Evolutionary conservation across 2,797 vertebrate species (phyloP), one percentile per base, ranked within the genome.

Genomic region (Pangasius krempfi): DNA sequence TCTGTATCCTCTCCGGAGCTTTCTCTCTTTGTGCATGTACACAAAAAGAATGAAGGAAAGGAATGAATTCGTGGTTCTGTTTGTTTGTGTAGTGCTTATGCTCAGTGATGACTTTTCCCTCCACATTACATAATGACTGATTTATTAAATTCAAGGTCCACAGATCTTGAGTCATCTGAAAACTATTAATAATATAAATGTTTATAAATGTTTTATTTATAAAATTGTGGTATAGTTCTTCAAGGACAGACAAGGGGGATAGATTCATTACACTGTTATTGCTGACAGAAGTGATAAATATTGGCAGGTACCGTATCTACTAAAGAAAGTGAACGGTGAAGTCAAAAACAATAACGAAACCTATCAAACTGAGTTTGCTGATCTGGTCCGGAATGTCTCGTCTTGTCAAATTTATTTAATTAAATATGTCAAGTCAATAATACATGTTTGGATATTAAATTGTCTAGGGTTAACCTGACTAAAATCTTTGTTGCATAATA

Each of bases 251-350:
- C 12, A 50, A 76, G 73, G 25, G 1, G 1, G 44, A 76, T 30
- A 30, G 14, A 80, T 56, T 80, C 18, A 13, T 80, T 37, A 56
- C 25, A 33, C 52, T 80, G 50, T 18, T 54, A 79, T 30, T 79
- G 76, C 76, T 79, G 76, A 54, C 50, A 79, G 76, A 79, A 20
- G 50, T 18, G n/a, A 79, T 79, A 3, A 56, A 10, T 81, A 58
- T 20, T 81, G 54, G 7, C 18, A 58, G 33, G 78, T 58, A 79
- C n/a, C 1, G 12, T 33, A 25, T 81, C 18, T 40, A 13, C 54
- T 58, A 60, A 37, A 81, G 9, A 58, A 22, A 30, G 4, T 37
- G 4, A 80, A 37, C 58, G 78, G 4, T 56, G 54, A 33, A 25
- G 37, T 81, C 3, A 37, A 25, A 37, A 80, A 81, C 27, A 52